Percentiles rank a stretch among this genome's conserved stretches.
Evolutionary conservation across 2,888 invertebrate genomes (phyloP).

Genomic region (Sclerodermus sp.): DNA sequence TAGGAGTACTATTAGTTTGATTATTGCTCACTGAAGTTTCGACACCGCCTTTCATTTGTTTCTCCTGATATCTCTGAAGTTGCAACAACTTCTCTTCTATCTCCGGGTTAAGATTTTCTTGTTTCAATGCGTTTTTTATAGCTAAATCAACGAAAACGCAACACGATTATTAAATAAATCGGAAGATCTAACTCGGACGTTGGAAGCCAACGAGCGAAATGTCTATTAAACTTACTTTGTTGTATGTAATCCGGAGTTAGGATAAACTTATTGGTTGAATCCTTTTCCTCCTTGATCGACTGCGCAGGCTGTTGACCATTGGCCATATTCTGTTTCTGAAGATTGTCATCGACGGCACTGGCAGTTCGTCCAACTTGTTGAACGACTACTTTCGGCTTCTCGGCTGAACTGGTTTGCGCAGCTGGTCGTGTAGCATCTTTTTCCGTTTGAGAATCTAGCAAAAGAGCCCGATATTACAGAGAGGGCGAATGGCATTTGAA

Average conservation of each 20-base stretch:
- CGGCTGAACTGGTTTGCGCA: slow-evolving; percentile 31
- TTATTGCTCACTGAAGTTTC: slow-evolving; percentile 47
- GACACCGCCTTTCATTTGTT: slow-evolving; percentile 67
- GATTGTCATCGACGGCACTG: slow-evolving; percentile 36
- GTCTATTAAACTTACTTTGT: slow-evolving; percentile 81
- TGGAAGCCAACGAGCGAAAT: background rate
- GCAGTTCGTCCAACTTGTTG: slow-evolving; percentile 48
- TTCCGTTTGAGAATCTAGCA: background rate
- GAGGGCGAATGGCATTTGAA: too few relatives aligned
- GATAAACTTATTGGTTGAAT: slow-evolving; percentile 70
- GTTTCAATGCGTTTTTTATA: slow-evolving; percentile 88
- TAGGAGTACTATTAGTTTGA: slow-evolving; percentile 41
- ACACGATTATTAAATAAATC: background rate
- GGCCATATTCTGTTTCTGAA: slow-evolving; percentile 42
- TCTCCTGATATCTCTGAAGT: slow-evolving; percentile 82
- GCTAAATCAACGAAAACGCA: slow-evolving; percentile 62
- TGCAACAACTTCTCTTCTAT: slow-evolving; percentile 89
- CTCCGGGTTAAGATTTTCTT: slow-evolving; percentile 88
- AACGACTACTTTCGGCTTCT: slow-evolving; percentile 53
- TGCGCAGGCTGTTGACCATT: slow-evolving; percentile 54
- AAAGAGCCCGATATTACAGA: too few relatives aligned
- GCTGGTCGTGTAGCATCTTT: slow-evolving; percentile 35
- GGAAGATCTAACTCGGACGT: background rate
- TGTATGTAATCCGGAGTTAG: slow-evolving; percentile 91
- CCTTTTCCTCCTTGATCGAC: slow-evolving; percentile 43